Base-by-base conservation (phyloP, 1,140 invertebrate genomes). In the Glossosoma conforme region DNA sequence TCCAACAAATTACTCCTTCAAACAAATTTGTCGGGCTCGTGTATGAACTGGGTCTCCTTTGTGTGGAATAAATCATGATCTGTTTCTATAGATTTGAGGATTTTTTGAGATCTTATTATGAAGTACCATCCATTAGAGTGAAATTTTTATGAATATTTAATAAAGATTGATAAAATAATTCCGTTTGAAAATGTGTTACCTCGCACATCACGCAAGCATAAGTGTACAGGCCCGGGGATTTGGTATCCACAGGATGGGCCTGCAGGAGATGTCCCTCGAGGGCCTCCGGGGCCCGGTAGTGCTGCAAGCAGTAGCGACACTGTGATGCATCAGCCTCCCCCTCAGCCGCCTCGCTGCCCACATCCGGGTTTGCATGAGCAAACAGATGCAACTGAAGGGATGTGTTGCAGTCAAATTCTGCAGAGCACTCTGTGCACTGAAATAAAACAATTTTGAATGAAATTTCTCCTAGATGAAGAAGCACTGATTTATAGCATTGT, bases 191-290 rank as follows among this genome's bases (percentile, higher is more conserved):
- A 40, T 15, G 37, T 21, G 76, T 77, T 20, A 80, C 76, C 65
- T 84, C 81, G 55, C 85, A 87, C 56, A 87, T 84, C 1, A 86
- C 69, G 56, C 84, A 87, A 14, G 82, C 77, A 52, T 82, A 77
- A 0, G 70, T 71, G 18, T 65, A 70, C 52, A 71, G 18, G 33
- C 75, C 58, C 56, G 73, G 60, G 60, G 74, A 58, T 69, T 78
- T 74, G 1, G 81, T 82, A 58, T 80, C 78, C 2, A 68, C 65
- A 0, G 80, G 79, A 65, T 83, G 81, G 21, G 68, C 61, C n/a
- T 72, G 61, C 56, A 71, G 67, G 25, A 81, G 72, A 61, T 83
- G 81, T 18, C 69, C 67, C 9, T 67, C 57, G 20, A 82, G 60
- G 8, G 73, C 72, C 0, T 70, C 75, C 10, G 70, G 66, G 0